These are phyloP conservation scores for Eublepharis macularius DNA, from an alignment of 2,113 vertebrate genomes.

Conservation along the genomic window DNA sequence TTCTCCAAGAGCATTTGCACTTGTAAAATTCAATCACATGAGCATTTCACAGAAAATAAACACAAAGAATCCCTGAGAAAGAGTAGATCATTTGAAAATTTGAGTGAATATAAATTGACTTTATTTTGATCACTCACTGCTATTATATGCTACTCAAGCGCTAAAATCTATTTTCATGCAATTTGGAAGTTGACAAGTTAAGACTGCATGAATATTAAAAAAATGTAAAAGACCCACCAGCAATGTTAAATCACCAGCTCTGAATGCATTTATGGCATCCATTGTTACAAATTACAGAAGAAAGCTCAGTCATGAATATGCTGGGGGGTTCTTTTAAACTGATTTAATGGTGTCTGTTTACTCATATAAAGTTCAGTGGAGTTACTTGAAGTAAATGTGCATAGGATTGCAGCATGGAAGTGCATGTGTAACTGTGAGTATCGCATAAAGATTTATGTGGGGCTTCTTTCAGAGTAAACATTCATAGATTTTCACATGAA, in stretches of 20 bases:
- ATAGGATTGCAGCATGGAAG: background rate
- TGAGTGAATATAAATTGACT: slow-evolving; percentile 28
- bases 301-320: background rate
- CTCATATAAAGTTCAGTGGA: background rate
- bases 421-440: background rate
- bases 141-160: background rate
- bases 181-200: background rate
- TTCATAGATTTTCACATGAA: background rate
- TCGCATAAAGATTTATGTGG: no score
- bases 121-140: background rate
- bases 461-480: background rate
- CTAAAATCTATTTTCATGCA: background rate
- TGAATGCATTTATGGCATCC: background rate
- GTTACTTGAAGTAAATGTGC: background rate
- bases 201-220: background rate
- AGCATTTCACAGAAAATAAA: background rate
- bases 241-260: background rate
- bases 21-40: slow-evolving; percentile 6
- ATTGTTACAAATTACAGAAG: background rate
- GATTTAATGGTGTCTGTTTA: background rate
- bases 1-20: slow-evolving; percentile 10
- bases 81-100: slow-evolving; percentile 12
- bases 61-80: background rate
- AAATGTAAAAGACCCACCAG: background rate
- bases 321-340: background rate